Conservation (phyloP, 2,113 vertebrate species). For the Amphiprion percula region DNA sequence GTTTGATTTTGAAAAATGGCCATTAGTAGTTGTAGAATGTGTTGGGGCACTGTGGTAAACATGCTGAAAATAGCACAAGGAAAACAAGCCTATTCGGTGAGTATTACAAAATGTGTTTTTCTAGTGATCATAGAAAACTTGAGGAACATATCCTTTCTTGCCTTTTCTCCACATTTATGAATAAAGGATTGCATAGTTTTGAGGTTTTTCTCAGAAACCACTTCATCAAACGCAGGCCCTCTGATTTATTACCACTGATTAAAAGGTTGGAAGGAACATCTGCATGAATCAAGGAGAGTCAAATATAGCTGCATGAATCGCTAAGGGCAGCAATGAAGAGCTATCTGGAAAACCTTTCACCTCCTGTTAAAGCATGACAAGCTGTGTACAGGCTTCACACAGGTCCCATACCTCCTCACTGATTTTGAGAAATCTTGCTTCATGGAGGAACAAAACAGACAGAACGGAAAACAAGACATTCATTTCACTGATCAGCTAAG, state of each 20-base stretch:
- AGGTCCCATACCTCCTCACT: not conserved
- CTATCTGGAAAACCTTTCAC: conserved; percentile 38
- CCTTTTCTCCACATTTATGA: not conserved
- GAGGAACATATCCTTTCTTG: not conserved
- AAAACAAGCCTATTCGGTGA: too few species aligned
- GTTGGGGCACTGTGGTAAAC: too few species aligned
- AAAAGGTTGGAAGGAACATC: conserved; percentile 56
- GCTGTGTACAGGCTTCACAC: not conserved
- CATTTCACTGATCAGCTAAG: too few species aligned
- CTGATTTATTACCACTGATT: conserved; percentile 50
- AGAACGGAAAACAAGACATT: too few species aligned
- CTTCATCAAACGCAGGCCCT: conserved; percentile 1
- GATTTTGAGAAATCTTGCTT: too few species aligned
- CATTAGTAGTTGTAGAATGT: too few species aligned
- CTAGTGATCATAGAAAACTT: not conserved
- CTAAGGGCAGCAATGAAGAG: conserved; percentile 20
- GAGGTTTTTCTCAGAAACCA: not conserved
- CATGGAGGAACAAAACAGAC: too few species aligned
- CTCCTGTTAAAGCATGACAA: conserved; percentile 8
- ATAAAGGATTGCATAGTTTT: not conserved
- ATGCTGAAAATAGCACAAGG: too few species aligned
- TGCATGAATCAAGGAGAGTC: conserved; percentile 49
- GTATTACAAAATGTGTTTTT: too few species aligned
- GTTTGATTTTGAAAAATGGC: too few species aligned
- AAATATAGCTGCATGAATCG: conserved; percentile 32